A percentile compares a stretch with the other conserved stretches of the same genome.
These are phyloP conservation scores for Sebastes minor DNA, from an alignment of 2,797 vertebrate species.

Conservation along the genomic window DNA sequence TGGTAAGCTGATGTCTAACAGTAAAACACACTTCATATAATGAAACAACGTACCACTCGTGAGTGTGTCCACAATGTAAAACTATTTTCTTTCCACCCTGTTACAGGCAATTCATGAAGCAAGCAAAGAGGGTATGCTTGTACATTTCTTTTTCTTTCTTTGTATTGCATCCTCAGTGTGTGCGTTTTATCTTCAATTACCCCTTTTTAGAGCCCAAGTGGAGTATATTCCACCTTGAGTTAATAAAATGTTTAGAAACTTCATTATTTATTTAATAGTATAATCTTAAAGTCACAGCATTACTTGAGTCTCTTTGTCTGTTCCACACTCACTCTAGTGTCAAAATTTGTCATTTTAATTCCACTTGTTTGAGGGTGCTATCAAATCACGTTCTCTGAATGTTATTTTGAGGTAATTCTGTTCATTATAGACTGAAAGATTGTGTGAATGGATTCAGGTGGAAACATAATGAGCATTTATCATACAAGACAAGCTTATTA, in stretches of 20 bases:
- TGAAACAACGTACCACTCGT: background rate
- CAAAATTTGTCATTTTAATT: background rate
- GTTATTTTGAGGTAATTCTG: background rate
- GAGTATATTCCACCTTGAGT: background rate
- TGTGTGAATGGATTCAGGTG: background rate
- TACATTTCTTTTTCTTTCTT: background rate
- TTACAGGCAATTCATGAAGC: constrained; percentile 86
- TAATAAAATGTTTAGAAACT: background rate
- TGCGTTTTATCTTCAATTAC: background rate
- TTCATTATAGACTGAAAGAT: background rate
- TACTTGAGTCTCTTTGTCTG: background rate
- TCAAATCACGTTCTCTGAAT: background rate
- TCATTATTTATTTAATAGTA: background rate
- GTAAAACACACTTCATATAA: background rate
- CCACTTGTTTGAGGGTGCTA: background rate
- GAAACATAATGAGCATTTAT: background rate
- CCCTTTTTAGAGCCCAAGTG: background rate
- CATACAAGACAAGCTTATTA: background rate
- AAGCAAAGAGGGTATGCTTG: constrained; percentile 87
- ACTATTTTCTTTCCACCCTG: constrained; percentile 36
- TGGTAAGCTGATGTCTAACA: constrained; percentile 77
- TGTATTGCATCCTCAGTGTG: background rate
- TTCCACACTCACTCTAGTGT: background rate
- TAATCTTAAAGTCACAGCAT: background rate
- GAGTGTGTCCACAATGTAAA: background rate